A percentile compares a stretch with the other conserved stretches of the same genome.
Conservation (phyloP, 2,888 invertebrate genomes). For the Noctua pronuba region DNA sequence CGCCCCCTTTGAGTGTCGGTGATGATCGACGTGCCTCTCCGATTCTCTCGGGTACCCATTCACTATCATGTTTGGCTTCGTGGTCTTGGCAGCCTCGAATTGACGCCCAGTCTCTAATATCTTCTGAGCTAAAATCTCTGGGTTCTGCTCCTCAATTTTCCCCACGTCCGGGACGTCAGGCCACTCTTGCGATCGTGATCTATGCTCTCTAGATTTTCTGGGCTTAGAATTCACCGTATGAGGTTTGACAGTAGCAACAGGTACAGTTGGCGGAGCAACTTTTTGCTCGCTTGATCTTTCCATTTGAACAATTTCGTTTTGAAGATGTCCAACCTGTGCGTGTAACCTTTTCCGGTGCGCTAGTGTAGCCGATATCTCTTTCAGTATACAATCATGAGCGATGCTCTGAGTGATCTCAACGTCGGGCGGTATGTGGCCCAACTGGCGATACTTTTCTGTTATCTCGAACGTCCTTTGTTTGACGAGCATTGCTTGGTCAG, state of each 20-base stretch:
- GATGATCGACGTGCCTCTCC: slow-evolving; percentile 77
- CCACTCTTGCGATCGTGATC: slow-evolving; percentile 97
- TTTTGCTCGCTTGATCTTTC: slow-evolving; percentile 93
- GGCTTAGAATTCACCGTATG: slow-evolving; percentile 84
- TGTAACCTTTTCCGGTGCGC: slow-evolving; percentile 96
- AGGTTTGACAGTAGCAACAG: slow-evolving; percentile 86
- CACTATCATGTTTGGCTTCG: slow-evolving; percentile 84
- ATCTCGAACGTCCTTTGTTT: slow-evolving; percentile 94
- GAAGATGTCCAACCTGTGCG: slow-evolving; percentile 94
- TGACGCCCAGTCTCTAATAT: slow-evolving; percentile 97
- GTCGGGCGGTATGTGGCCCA: slow-evolving; percentile 89
- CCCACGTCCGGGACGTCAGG: slow-evolving; percentile 97
- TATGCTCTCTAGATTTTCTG: slow-evolving; percentile 92
- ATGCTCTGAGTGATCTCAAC: slow-evolving; percentile 92
- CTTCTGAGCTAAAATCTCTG: slow-evolving; percentile 96
- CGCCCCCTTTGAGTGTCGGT: slow-evolving; percentile 66
- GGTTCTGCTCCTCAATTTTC: slow-evolving; percentile 97
- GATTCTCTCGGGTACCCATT: slow-evolving; percentile 83
- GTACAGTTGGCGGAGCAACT: slow-evolving; percentile 76
- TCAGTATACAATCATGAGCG: slow-evolving; percentile 95
- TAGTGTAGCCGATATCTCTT: slow-evolving; percentile 96
- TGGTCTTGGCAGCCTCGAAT: slow-evolving; percentile 95
- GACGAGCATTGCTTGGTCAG: slow-evolving; percentile 93
- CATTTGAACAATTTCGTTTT: slow-evolving; percentile 94
- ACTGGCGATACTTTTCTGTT: slow-evolving; percentile 92